phyloP scores from a whole-genome alignment of 1,140 invertebrate genomes.

The Phymastichus coffea region DNA sequence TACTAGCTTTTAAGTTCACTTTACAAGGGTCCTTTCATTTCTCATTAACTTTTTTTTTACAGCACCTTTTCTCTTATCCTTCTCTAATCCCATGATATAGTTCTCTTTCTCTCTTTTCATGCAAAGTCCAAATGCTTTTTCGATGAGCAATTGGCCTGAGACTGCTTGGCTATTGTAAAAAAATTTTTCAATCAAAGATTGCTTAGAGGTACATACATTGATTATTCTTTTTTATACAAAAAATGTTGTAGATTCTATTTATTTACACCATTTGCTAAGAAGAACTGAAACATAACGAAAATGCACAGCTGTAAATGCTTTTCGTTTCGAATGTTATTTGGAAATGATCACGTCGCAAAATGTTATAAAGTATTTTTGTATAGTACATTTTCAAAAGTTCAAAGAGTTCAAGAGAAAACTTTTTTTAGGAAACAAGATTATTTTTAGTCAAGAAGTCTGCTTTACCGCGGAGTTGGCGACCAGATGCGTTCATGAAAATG shows the following conservation, averaged over 20 bases:
- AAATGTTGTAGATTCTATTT: not conserved
- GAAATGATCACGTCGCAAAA: no score
- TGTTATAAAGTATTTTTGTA: not conserved
- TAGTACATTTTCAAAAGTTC: no score
- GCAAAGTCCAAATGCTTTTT: constrained; percentile 28
- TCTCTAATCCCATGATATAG: constrained; percentile 30
- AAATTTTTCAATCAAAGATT: constrained; percentile 24
- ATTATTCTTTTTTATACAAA: constrained; percentile 13
- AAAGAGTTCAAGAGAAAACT: no score
- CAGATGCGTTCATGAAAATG: constrained; percentile 23
- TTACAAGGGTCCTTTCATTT: constrained; percentile 36
- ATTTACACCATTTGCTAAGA: constrained; percentile 1
- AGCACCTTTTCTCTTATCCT: constrained; percentile 35
- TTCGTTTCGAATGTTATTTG: no score
- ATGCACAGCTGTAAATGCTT: constrained; percentile 25
- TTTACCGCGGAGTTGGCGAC: constrained; percentile 49
- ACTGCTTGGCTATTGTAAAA: constrained; percentile 43
- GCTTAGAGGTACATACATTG: constrained; percentile 5
- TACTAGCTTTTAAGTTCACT: constrained; percentile 38
- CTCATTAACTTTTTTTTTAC: constrained; percentile 40
- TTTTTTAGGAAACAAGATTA: constrained; percentile 2
- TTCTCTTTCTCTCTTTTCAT: constrained; percentile 18
- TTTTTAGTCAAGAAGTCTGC: constrained; percentile 46
- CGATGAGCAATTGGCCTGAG: constrained; percentile 46
- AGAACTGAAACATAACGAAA: constrained; percentile 2